Percentiles rank a stretch among this genome's conserved stretches.
phyloP scores from a whole-genome alignment of 2,888 invertebrate species.

The Ormyrus pomaceus region DNA sequence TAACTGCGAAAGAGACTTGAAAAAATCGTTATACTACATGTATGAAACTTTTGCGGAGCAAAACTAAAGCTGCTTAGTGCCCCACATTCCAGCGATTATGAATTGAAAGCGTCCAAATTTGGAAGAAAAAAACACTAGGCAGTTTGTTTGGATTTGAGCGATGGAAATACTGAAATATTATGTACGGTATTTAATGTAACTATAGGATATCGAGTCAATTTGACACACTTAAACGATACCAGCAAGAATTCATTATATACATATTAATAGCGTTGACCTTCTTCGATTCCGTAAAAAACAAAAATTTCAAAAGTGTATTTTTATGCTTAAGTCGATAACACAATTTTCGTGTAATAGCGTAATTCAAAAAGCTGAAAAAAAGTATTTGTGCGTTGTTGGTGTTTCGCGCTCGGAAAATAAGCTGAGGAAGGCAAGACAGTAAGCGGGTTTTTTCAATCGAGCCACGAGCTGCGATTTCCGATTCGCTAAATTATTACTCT shows the following conservation, averaged over 20 bases:
- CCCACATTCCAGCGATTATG: too few relatives aligned
- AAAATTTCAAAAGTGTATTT: conserved; percentile 62
- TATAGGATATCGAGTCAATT: conserved; percentile 49
- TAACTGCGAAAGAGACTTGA: conserved; percentile 39
- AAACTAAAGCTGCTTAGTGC: too few relatives aligned
- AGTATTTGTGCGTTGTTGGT: conserved; percentile 28
- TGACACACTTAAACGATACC: conserved; percentile 26
- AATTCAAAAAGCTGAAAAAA: background rate
- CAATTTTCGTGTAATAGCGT: conserved; percentile 28
- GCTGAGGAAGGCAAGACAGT: background rate
- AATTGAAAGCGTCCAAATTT: too few relatives aligned
- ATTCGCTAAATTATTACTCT: too few relatives aligned
- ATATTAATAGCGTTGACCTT: conserved; percentile 26
- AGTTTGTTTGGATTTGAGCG: background rate
- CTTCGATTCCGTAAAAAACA: conserved; percentile 18
- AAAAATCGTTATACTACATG: conserved; percentile 17
- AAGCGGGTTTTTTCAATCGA: background rate
- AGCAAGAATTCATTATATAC: conserved; percentile 10
- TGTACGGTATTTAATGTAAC: conserved; percentile 23
- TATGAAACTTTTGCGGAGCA: conserved; percentile 13
- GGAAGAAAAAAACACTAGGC: background rate
- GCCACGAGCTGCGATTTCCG: too few relatives aligned
- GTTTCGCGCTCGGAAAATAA: background rate
- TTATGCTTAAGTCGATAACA: conserved; percentile 63
- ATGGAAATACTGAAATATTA: conserved; percentile 23